Evolutionary conservation across 2,888 invertebrate species (phyloP).

Genomic region (Sussaba pulchella): DNA sequence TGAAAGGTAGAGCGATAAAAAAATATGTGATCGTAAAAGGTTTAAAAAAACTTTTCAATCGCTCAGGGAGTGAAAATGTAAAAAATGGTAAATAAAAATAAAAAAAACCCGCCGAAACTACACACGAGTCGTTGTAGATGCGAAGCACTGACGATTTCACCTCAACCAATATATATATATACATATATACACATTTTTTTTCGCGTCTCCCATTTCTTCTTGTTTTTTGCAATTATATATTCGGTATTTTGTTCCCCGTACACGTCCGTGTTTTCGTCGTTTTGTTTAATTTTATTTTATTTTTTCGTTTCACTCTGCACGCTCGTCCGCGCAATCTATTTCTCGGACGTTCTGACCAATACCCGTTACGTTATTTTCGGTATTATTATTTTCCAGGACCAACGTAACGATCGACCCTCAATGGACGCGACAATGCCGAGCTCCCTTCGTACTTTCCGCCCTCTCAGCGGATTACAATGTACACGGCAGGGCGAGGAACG

Average conservation of each 20-base stretch:
- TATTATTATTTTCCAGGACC: constrained; percentile 47
- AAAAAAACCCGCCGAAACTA: constrained; percentile 28
- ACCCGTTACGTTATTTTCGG: constrained; percentile 52
- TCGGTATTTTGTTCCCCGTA: constrained; percentile 57
- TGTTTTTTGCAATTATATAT: constrained; percentile 64
- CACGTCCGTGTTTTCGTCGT: constrained; percentile 41
- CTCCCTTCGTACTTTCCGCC: constrained; percentile 28
- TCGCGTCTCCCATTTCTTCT: constrained; percentile 51
- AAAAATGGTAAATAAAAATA: neutral
- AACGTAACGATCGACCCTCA: constrained; percentile 59
- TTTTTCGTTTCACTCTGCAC: constrained; percentile 40
- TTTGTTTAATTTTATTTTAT: constrained; percentile 16
- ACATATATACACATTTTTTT: too few species aligned
- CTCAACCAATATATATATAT: constrained; percentile 29
- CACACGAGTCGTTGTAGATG: constrained; percentile 42
- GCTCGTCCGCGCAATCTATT: constrained; percentile 62
- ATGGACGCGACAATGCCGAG: constrained; percentile 60
- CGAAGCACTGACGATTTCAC: constrained; percentile 45
- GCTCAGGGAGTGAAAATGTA: constrained; percentile 44
- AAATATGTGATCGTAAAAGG: constrained; percentile 51
- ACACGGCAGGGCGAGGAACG: constrained; percentile 25
- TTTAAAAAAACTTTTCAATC: constrained; percentile 63
- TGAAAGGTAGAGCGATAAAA: constrained; percentile 12
- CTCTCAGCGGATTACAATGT: constrained; percentile 48
- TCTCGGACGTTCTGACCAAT: constrained; percentile 42